Base-by-base conservation (phyloP, 1,140 invertebrate genomes). In the Ceratoteleas bidentatus region DNA sequence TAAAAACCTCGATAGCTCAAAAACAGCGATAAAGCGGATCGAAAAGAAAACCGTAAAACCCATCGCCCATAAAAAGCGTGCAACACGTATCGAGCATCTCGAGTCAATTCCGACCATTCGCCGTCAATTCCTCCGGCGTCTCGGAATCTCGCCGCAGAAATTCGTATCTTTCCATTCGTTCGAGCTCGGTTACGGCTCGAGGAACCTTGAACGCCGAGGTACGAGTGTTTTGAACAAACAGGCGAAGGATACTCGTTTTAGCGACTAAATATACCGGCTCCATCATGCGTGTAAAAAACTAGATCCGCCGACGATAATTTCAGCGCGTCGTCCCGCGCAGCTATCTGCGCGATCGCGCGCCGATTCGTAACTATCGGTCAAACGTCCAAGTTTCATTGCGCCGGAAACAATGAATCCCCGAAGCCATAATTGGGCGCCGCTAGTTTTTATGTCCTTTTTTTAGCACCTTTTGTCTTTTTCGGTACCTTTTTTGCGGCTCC, bases 291-390 rank as follows among this genome's bases (percentile, higher is more conserved):
- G 66, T 33, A 74, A 74, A 74, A 61, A 65, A 38, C 52, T 38
- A 57, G 70, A 74, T 64, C 33, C 50, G 10, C n/a, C 32, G 52
- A 38, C 13, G 69, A 56, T 73, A 56, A 73, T 49, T 56, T 47
- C 58, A 56, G 15, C 57, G 32, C 36, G 36, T 61, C 10, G 57
- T 52, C n/a, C 32, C 69, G 69, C 13, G 16, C 40, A 16, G 50
- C 33, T 50, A 69, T 69, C 24, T 72, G 57, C 10, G 11, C 56
- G 34, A 73, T 73, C 13, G n/a, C 8, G n/a, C 13, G 14, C 24
- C 10, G 54, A 61, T 72, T 54, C 16, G 57, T 16, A 32, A 54
- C 24, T 36, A 16, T 57, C 57, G 38, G 58, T 49, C 60, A 32
- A 38, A 24, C 32, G 49, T 58, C 40, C 16, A 53, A 33, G 43